Evolutionary conservation across 2,888 invertebrate genomes (phyloP).

Genomic region (Rhaphigaster nebulosa): DNA sequence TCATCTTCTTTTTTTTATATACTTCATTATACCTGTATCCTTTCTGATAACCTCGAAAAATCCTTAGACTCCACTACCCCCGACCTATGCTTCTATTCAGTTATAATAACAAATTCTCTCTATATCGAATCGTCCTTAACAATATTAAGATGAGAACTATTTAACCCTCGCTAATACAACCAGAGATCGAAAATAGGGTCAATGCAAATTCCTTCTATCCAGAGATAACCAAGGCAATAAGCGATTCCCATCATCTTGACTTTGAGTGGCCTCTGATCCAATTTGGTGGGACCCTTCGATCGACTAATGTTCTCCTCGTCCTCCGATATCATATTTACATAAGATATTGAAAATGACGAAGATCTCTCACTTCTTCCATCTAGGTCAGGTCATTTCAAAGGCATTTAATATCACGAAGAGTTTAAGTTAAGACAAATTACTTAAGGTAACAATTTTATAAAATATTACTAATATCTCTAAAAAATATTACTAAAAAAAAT

Average conservation of each 20-base stretch:
- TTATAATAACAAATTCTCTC: background rate
- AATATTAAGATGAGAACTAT: background rate
- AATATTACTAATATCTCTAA: no score
- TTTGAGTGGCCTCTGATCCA: slow-evolving; percentile 21
- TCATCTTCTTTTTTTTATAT: no score
- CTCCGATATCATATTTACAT: background rate
- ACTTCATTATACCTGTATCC: no score
- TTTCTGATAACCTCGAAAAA: no score
- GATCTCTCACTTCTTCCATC: background rate
- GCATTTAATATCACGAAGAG: background rate
- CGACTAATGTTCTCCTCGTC: background rate
- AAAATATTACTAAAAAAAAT: no score
- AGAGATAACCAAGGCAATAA: background rate
- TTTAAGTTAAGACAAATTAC: background rate
- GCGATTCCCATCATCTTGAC: slow-evolving; percentile 9
- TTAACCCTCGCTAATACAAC: background rate
- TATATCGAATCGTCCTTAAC: background rate
- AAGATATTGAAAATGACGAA: background rate
- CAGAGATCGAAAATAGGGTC: background rate
- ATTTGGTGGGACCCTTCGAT: background rate
- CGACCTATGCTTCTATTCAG: background rate
- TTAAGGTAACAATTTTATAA: no score
- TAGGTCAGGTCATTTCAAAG: background rate
- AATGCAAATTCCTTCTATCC: background rate
- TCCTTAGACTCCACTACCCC: no score